Conservation (phyloP, 2,888 invertebrate species). For the Petrolisthes cinctipes region DNA sequence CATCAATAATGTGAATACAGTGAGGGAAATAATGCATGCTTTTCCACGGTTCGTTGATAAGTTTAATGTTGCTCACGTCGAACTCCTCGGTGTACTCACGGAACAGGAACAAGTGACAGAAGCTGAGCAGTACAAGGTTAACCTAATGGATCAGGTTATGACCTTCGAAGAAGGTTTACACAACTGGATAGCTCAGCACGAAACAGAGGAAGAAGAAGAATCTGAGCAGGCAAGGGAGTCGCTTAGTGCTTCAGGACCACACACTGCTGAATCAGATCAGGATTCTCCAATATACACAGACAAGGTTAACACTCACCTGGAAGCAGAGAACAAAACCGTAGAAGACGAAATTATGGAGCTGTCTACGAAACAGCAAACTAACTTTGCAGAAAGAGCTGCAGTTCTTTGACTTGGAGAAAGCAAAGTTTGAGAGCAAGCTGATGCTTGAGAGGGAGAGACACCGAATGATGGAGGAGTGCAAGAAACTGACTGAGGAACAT, state of each 20-base stretch:
- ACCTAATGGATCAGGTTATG: background rate
- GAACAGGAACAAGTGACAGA: background rate
- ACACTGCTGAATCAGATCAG: background rate
- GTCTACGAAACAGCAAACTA: slow-evolving; percentile 12
- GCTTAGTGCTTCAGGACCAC: background rate
- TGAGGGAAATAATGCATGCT: background rate
- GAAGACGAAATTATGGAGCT: slow-evolving; percentile 20
- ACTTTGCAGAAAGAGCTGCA: slow-evolving; percentile 10
- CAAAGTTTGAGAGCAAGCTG: slow-evolving; percentile 15
- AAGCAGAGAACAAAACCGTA: slow-evolving; percentile 14
- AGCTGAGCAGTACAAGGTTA: background rate
- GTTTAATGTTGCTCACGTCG: background rate
- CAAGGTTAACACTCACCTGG: slow-evolving; percentile 10
- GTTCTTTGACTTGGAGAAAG: slow-evolving; percentile 9
- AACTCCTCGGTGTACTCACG: background rate
- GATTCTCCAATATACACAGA: background rate
- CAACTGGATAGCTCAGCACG: background rate
- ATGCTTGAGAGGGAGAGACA: slow-evolving; percentile 21
- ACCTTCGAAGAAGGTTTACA: background rate
- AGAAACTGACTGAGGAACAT: slow-evolving; percentile 24
- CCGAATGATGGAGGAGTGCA: slow-evolving; percentile 4
- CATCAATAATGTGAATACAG: background rate
- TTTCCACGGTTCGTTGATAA: background rate
- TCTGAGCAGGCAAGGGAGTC: background rate
- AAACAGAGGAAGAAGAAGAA: background rate